Base-by-base conservation (phyloP, 2,797 vertebrate genomes). In the Oryzias dopingdopingensis region DNA sequence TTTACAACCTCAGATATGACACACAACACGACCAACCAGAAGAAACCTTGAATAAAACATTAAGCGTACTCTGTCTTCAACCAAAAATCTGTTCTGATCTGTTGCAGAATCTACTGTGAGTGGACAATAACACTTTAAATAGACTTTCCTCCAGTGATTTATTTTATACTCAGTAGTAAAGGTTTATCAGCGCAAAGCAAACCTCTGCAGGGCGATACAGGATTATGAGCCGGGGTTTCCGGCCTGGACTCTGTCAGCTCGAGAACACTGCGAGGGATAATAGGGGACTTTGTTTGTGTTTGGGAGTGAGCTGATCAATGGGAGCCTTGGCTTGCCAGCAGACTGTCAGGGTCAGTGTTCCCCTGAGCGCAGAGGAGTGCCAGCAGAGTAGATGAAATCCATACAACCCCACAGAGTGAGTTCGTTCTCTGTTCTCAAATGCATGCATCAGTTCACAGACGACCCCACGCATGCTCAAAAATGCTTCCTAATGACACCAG, bases 271-370 rank as follows among this genome's bases (percentile, higher is more conserved):
- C 14, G 5, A 69, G 65, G 49, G 62, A 70, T 67, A 60, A 63
- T 55, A 47, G 44, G 47, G 52, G 62, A 46, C 45, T 52, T 56
- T 70, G 71, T 86, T 74, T 80, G 80, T 86, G 67, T 76, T 66
- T 41, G 62, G 29, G 70, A 51, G 60, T 66, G 72, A 48, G 43
- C 46, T 80, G 82, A 88, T 88, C 80, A 81, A 84, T 84, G 73
- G 54, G 14, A 22, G 48, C 43, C 24, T 17, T 6, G 1, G 72
- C 60, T 63, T 55, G 59, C 63, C 59, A 69, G 62, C 52, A 16
- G 67, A 67, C 73, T 59, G 57, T 52, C 75, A 52, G 76, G 70
- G 76, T 76, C 75, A 70, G 52, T 56, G 68, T 55, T 80, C 65
- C 61, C 64, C 46, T 56, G 60, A 65, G 62, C 67, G 17, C 51